A percentile compares a stretch with the other conserved stretches of the same genome.
Evolutionary conservation across 2,888 invertebrate genomes (phyloP).

Genomic region (Petrophora chlorosata): DNA sequence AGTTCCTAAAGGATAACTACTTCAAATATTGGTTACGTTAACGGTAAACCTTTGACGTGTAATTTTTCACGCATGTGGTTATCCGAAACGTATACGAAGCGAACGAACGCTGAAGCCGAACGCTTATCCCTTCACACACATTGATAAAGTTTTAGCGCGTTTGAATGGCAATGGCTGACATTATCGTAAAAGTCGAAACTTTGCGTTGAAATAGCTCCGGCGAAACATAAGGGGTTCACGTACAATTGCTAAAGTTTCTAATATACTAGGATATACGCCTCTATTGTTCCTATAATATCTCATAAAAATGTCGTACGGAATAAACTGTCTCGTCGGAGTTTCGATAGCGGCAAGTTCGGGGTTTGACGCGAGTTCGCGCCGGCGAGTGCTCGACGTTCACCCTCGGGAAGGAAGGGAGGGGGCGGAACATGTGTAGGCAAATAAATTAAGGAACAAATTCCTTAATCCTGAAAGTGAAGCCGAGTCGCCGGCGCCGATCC

Average conservation of each 20-base stretch:
- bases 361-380: constrained; percentile 26
- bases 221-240: constrained; percentile 82
- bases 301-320: constrained; percentile 73
- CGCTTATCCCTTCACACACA: constrained; percentile 80
- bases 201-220: constrained; percentile 76
- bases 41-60: neutral
- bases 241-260: constrained; percentile 81
- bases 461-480: constrained; percentile 71
- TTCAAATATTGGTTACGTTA: neutral
- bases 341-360: constrained; percentile 38
- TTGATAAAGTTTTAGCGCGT: constrained; percentile 82
- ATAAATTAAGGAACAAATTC: constrained; percentile 63
- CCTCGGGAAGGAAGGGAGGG: constrained; percentile 2
- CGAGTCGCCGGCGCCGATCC: constrained; percentile 54
- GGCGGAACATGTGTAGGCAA: constrained; percentile 29
- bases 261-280: constrained; percentile 74
- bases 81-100: constrained; percentile 15
- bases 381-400: constrained; percentile 7
- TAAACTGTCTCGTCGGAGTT: constrained; percentile 58
- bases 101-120: constrained; percentile 54
- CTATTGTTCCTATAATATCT: constrained; percentile 73
- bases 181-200: constrained; percentile 83
- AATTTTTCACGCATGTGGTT: constrained; percentile 19
- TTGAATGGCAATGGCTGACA: constrained; percentile 83
- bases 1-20: neutral